Conservation (phyloP, 2,797 vertebrate genomes). For the Columba guinea region DNA sequence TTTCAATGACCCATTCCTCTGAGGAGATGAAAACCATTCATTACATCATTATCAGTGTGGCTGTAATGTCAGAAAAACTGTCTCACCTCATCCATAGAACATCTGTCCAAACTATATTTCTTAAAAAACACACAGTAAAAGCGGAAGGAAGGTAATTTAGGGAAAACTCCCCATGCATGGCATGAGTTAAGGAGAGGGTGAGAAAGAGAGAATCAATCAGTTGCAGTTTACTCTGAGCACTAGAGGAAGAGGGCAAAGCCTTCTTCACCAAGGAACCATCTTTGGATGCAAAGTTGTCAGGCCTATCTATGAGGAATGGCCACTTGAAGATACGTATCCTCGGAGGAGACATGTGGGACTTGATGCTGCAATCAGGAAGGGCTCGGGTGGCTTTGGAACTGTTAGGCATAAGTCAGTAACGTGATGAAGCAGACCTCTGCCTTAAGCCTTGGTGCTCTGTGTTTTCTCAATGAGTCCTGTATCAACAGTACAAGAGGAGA, state of each 20-base stretch:
- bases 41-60: neutral
- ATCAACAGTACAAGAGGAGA: neutral
- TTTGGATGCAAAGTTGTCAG: neutral
- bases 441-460: neutral
- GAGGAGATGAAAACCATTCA: neutral
- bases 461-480: neutral
- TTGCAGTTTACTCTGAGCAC: neutral
- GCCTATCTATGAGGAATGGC: neutral
- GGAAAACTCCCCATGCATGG: neutral
- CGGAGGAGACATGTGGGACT: accelerated
- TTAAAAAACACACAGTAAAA: neutral
- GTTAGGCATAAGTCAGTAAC: neutral
- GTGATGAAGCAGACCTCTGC: neutral
- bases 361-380: neutral
- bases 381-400: neutral
- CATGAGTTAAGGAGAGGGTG: neutral
- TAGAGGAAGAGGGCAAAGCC: neutral
- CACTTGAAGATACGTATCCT: neutral
- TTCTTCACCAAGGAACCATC: neutral
- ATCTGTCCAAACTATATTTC: neutral
- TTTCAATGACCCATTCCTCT: neutral
- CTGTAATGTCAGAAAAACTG: neutral
- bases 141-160: neutral
- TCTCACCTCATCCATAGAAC: neutral
- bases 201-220: neutral